Conservation (phyloP, 2,888 invertebrate genomes). For the Toxonevra muliebris region DNA sequence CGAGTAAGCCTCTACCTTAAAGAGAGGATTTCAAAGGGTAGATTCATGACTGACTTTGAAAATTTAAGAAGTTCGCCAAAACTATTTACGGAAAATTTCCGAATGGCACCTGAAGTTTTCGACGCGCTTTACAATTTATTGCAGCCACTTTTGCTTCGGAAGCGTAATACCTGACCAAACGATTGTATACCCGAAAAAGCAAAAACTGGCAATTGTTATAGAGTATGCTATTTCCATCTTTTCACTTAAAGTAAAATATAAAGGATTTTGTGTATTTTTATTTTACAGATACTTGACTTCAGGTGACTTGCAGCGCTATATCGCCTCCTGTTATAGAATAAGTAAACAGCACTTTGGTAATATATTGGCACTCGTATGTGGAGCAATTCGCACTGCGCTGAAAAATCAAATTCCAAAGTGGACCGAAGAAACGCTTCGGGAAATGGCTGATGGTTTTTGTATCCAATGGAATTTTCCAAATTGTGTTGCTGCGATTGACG, state of each 20-base stretch:
- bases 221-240: no score
- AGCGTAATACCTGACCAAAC: no score
- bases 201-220: no score
- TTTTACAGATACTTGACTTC: slow-evolving; percentile 23
- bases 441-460: slow-evolving; percentile 9
- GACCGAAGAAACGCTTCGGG: background rate
- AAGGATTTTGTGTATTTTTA: background rate
- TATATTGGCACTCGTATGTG: slow-evolving; percentile 15
- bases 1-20: no score
- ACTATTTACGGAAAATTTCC: no score
- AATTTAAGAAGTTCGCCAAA: no score
- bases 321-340: slow-evolving; percentile 20
- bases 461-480: slow-evolving; percentile 23
- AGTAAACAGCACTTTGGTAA: slow-evolving; percentile 24
- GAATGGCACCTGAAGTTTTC: no score
- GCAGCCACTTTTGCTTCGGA: no score
- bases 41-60: no score
- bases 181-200: no score
- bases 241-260: background rate
- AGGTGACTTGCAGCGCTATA: slow-evolving; percentile 14
- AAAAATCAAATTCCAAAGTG: slow-evolving; percentile 15
- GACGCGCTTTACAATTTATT: no score
- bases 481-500: slow-evolving; percentile 23
- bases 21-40: no score
- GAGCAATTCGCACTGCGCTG: slow-evolving; percentile 15